Evolutionary conservation across 2,113 vertebrate species (phyloP).

Genomic region (Labeo rohita): DNA sequence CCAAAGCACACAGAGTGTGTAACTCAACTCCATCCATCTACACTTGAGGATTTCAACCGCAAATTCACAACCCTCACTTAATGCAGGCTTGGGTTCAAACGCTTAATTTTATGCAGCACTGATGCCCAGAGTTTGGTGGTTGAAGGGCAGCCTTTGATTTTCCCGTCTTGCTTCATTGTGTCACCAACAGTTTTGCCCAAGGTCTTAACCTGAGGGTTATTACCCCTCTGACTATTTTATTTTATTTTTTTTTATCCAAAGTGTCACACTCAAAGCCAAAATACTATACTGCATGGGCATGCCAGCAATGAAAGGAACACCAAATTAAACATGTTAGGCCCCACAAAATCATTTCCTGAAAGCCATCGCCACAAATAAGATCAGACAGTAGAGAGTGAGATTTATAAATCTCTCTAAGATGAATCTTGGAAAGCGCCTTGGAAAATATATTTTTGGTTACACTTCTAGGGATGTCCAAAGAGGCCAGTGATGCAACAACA

Average conservation of each 20-base stretch:
- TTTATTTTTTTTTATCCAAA: neutral
- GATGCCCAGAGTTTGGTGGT: conserved; percentile 15
- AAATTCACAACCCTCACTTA: conserved; percentile 6
- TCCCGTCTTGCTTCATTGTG: conserved; percentile 32
- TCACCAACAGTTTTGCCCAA: conserved; percentile 43
- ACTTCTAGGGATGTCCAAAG: conserved; percentile 32
- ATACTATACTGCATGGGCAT: conserved; percentile 36
- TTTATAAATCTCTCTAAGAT: conserved; percentile 53
- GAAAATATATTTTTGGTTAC: conserved; percentile 37
- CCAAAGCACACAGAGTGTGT: neutral
- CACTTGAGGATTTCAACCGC: conserved; percentile 18
- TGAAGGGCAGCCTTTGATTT: conserved; percentile 8
- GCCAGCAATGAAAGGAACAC: conserved; percentile 59
- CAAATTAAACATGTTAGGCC: conserved; percentile 54
- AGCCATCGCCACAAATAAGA: conserved; percentile 58
- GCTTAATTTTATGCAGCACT: conserved; percentile 13
- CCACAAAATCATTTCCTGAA: conserved; percentile 64
- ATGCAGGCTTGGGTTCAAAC: conserved; percentile 16
- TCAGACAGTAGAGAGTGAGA: conserved; percentile 54
- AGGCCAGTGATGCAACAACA: conserved; percentile 48
- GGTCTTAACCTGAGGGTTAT: conserved; percentile 50
- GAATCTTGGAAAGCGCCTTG: conserved; percentile 41
- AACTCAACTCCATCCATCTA: conserved; percentile 4
- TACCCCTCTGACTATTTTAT: conserved; percentile 23
- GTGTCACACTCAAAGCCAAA: conserved; percentile 53